phyloP scores from a whole-genome alignment of 2,888 invertebrate genomes.

The Lithophane leautieri region DNA sequence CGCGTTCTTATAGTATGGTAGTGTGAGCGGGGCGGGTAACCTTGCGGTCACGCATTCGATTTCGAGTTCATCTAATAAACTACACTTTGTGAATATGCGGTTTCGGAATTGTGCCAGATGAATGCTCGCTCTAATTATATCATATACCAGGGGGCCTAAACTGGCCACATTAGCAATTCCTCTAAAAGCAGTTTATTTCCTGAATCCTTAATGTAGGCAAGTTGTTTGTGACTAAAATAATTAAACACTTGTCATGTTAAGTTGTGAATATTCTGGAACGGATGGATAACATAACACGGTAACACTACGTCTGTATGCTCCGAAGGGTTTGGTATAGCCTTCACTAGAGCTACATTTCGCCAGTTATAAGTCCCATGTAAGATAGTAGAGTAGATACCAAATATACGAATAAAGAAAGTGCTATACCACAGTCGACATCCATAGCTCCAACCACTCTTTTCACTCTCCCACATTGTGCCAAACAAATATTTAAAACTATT shows the following conservation, averaged over 20 bases:
- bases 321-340: too few species aligned
- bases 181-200: too few species aligned
- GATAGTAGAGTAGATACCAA: not conserved
- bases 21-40: conserved; percentile 6
- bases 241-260: not conserved
- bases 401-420: conserved; percentile 37
- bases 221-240: not conserved
- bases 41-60: conserved; percentile 30
- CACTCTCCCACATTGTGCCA: conserved; percentile 72
- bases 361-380: too few species aligned
- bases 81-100: conserved; percentile 3
- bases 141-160: not conserved
- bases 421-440: conserved; percentile 81
- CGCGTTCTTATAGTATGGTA: not conserved
- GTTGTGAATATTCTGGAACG: not conserved
- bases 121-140: not conserved
- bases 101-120: not conserved
- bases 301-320: too few species aligned
- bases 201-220: not conserved
- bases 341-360: not conserved
- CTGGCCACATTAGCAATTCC: too few species aligned
- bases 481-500: conserved; percentile 60
- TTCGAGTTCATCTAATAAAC: conserved; percentile 3
- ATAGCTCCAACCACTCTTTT: conserved; percentile 82
- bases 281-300: not conserved